phyloP scores from a whole-genome alignment of 2,888 invertebrate species.

The Pteria penguin region DNA sequence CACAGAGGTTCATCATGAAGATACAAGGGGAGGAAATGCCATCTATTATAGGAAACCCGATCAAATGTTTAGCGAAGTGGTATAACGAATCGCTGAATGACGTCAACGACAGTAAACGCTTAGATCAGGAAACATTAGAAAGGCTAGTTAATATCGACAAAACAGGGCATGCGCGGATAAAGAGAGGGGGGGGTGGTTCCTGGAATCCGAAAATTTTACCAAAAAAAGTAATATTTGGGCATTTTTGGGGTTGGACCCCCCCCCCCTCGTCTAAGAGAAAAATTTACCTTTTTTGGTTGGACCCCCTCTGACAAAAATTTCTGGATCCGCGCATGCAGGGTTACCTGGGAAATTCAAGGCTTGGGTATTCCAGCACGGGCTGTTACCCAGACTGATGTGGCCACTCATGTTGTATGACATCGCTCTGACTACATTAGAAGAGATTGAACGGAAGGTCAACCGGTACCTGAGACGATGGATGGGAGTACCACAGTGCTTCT shows the following conservation, averaged over 20 bases:
- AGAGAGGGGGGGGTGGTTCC: too few relatives aligned
- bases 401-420: constrained; percentile 17
- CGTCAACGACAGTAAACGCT: background rate
- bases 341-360: constrained; percentile 33
- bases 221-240: too few relatives aligned
- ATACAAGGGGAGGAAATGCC: too few relatives aligned
- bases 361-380: constrained; percentile 25
- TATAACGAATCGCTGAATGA: background rate
- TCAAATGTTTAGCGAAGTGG: too few relatives aligned
- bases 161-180: too few relatives aligned
- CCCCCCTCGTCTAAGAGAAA: too few relatives aligned
- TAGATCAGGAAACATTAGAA: background rate
- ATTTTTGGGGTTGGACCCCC: too few relatives aligned
- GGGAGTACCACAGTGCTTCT: constrained; percentile 22
- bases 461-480: constrained; percentile 3
- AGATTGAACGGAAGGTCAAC: constrained; percentile 15
- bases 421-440: constrained; percentile 14
- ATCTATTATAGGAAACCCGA: too few relatives aligned
- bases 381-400: constrained; percentile 25
- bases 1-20: background rate
- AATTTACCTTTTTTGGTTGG: too few relatives aligned
- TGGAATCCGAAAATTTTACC: too few relatives aligned
- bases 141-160: constrained; percentile 9
- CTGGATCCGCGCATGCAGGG: too few relatives aligned
- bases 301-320: too few relatives aligned